Evolutionary conservation across 2,797 vertebrate species (phyloP).

Genomic region (Carcharodon carcharias): DNA sequence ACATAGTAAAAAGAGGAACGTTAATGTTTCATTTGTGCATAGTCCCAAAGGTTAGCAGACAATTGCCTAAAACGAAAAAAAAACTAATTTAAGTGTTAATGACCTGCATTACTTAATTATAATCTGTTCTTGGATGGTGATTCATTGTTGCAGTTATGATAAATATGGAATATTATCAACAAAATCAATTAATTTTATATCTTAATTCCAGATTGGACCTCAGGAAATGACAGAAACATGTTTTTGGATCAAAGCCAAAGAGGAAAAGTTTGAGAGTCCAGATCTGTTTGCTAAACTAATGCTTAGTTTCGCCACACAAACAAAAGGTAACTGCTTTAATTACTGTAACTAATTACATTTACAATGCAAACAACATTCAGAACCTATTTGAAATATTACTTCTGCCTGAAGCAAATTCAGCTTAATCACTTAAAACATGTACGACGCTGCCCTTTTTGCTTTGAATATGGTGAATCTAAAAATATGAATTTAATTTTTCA

Average conservation of each 20-base stretch:
- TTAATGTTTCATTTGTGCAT: background rate
- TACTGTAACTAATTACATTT: background rate
- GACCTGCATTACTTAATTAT: background rate
- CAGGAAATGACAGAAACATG: constrained; percentile 91
- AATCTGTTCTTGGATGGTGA: background rate
- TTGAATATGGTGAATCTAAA: background rate
- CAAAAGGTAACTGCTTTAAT: constrained; percentile 70
- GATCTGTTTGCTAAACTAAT: constrained; percentile 85
- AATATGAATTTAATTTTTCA: no score
- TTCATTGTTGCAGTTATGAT: background rate
- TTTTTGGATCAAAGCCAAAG: constrained; percentile 96
- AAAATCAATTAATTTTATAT: constrained; percentile 50
- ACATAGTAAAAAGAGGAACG: background rate
- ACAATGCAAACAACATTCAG: background rate
- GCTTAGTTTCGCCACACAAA: constrained; percentile 80
- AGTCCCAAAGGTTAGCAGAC: background rate
- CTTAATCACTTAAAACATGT: background rate
- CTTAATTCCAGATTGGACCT: constrained; percentile 78
- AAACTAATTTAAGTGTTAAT: constrained; percentile 24
- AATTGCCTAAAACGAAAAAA: background rate
- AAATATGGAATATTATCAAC: background rate
- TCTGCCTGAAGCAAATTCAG: background rate
- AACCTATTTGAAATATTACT: background rate
- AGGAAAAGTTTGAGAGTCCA: constrained; percentile 84
- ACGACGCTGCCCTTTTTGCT: background rate